phyloP scores from a whole-genome alignment of 2,113 vertebrate species.

The Kobus ellipsiprymnus region DNA sequence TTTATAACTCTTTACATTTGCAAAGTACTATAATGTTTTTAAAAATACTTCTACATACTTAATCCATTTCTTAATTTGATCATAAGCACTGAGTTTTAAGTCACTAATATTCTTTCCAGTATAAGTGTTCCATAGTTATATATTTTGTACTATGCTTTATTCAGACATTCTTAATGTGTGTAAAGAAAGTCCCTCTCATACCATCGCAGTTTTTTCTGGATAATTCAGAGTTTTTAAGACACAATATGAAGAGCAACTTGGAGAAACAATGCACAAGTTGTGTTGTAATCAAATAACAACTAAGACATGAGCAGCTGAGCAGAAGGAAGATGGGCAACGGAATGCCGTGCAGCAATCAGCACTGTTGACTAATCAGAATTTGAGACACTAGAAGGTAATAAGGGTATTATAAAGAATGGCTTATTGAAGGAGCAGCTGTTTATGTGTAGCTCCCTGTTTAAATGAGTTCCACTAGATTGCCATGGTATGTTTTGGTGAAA shows the following conservation, averaged over 20 bases:
- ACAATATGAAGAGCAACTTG: slow-evolving; percentile 84
- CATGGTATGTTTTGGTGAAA: slow-evolving; percentile 82
- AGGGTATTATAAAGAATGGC: slow-evolving; percentile 95
- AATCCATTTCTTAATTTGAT: slow-evolving; percentile 41
- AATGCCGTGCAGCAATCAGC: slow-evolving; percentile 96
- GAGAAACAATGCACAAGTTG: slow-evolving; percentile 96
- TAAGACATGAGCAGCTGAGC: slow-evolving; percentile 95
- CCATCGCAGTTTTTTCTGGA: slow-evolving; percentile 8
- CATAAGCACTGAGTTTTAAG: slow-evolving; percentile 29
- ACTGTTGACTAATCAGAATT: slow-evolving; percentile 99
- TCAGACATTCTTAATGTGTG: slow-evolving; percentile 31
- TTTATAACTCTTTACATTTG: slow-evolving; percentile 33
- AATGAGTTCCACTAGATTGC: slow-evolving; percentile 83
- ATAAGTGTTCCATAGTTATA: slow-evolving; percentile 6
- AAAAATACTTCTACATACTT: slow-evolving; percentile 9
- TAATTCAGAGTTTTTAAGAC: slow-evolving; percentile 79
- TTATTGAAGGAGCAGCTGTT: slow-evolving; percentile 98
- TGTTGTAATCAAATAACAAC: slow-evolving; percentile 86
- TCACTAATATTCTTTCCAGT: slow-evolving; percentile 40
- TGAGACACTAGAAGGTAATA: slow-evolving; percentile 98
- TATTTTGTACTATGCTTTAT: slow-evolving; percentile 18
- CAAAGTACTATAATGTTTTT: slow-evolving; percentile 6
- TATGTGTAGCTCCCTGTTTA: slow-evolving; percentile 89
- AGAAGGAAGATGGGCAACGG: slow-evolving; percentile 94
- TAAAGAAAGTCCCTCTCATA: slow-evolving; percentile 45